Evolutionary conservation across 2,113 vertebrate genomes (phyloP).

Genomic region (Aegypius monachus): DNA sequence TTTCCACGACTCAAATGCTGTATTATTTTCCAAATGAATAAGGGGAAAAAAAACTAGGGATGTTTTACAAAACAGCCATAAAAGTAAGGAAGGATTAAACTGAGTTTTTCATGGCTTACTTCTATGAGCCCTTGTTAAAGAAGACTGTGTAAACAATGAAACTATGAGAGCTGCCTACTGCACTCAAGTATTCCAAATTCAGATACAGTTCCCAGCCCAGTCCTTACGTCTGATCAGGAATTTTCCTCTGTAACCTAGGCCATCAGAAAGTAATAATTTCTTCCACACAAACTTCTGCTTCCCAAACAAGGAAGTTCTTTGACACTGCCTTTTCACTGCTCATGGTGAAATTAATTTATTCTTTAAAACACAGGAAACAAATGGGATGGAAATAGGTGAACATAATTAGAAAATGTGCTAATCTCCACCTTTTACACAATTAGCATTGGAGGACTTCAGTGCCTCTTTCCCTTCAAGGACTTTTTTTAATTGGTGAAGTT

Average conservation of each 20-base stretch:
- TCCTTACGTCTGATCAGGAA: neutral
- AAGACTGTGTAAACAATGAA: neutral
- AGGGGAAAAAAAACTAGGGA: accelerated
- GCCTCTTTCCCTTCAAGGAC: neutral
- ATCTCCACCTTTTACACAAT: neutral
- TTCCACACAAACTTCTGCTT: neutral
- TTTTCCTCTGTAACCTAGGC: neutral
- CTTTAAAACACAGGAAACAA: neutral
- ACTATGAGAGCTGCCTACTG: neutral
- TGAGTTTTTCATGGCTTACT: neutral
- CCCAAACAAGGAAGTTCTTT: neutral
- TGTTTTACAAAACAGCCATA: neutral
- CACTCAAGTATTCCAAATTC: neutral
- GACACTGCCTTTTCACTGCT: neutral
- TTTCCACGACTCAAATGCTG: neutral
- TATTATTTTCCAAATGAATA: neutral
- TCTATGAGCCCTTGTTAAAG: neutral
- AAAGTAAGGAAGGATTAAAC: neutral
- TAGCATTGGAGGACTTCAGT: neutral
- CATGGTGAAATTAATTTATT: neutral
- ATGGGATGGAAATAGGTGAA: neutral
- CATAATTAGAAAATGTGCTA: neutral
- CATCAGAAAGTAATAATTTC: neutral
- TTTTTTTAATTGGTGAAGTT: neutral
- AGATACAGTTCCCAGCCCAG: neutral